Base-by-base conservation (phyloP, 2,797 vertebrate genomes). In the Pitangus sulphuratus region DNA sequence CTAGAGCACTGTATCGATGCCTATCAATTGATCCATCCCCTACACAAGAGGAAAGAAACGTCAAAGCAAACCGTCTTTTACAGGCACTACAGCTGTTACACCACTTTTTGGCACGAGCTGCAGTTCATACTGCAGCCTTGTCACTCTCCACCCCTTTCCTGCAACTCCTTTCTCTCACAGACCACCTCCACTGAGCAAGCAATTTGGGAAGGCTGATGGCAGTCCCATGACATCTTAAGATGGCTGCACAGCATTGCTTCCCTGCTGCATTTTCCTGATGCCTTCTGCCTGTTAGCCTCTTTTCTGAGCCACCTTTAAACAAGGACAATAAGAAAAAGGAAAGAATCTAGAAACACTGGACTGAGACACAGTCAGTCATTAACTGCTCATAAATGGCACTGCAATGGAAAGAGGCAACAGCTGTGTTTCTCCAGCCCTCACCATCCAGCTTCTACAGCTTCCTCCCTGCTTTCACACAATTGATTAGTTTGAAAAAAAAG, bases 401-500 rank as follows among this genome's bases (percentile, higher is more conserved):
- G 57, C 57, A 80, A 33, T 16, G 31, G 75, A 37, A 75, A 62
- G 10, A 65, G 61, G 31, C 6, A 91, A 76, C 42, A 94, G 72
- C 50, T 81, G 69, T 18, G 50, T 31, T 54, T 65, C 69, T 86
- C 60, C 39, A 83, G 69, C 37, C 51, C 61, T 92, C 74, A 22
- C 68, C 39, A 76, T 91, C 82, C 81, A 96, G 80, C 70, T 80
- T 62, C 85, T 95, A 77, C 74, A 82, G 56, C 72, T 95, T 66
- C 89, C 83, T 70, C 89, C 87, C 79, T 83, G 56, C 89, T 97
- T 96, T 95, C 87, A 90, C 84, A 90, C 87, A 91, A 97, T 74
- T 95, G 96, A 97, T 97, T 94, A 96, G 87, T 81, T 93, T 66
- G 86, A 95, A 94, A 93, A 92, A 91, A 70, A 86, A 86, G 75